phyloP scores from a whole-genome alignment of 2,888 invertebrate genomes.

The Stenodera caucasica region DNA sequence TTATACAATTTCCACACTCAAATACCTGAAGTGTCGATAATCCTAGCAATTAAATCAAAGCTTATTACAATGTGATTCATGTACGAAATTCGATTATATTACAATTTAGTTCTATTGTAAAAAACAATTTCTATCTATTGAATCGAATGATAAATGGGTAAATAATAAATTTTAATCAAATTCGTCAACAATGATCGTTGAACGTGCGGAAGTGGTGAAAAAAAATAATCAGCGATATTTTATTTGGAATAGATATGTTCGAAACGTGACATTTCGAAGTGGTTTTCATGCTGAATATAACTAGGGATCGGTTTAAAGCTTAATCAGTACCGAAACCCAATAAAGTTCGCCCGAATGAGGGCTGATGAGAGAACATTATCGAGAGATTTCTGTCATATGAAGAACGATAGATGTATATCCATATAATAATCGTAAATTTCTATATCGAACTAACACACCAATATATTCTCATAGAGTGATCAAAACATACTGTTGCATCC shows the following conservation, averaged over 20 bases:
- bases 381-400: not conserved
- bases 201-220: not conserved
- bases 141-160: not conserved
- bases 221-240: not conserved
- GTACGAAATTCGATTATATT: no score
- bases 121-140: not conserved
- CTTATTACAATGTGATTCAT: no score
- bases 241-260: not conserved
- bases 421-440: no score
- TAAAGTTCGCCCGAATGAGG: not conserved
- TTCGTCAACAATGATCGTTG: not conserved
- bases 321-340: not conserved
- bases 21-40: no score
- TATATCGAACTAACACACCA: no score
- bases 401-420: not conserved
- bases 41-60: no score
- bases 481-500: conserved; percentile 4
- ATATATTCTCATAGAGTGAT: no score
- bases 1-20: no score
- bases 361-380: not conserved
- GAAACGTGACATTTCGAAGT: not conserved
- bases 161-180: not conserved
- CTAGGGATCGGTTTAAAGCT: not conserved
- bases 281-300: not conserved
- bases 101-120: no score